Evolutionary conservation across 2,888 invertebrate genomes (phyloP), one percentile per base, ranked within the genome.

Genomic region (Vandiemenella viatica): DNA sequence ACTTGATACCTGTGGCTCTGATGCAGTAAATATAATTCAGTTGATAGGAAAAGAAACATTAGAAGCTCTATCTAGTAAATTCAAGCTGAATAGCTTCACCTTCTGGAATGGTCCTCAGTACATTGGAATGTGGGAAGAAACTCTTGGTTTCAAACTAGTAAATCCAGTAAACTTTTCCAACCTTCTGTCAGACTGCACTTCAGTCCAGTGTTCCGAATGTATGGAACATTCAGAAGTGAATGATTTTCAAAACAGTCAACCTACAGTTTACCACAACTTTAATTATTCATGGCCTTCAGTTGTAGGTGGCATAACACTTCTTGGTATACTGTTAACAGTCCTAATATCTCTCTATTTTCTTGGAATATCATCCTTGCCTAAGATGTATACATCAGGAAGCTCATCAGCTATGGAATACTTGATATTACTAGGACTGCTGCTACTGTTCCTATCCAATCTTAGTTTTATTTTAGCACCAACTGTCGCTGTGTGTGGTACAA

Each of bases 321-420:
- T 53, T 17, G 53, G 53, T 41, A 51, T 51, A 5, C 50, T 53
- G 26, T 20, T 51, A 23, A 51, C 51, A 4, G 38, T 53, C 16
- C 48, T 53, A 13, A 51, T 43, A n/a, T 46, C 51, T 20, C 19
- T 51, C 10, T 53, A 53, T 46, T 54, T 54, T 43, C 44, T 54
- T 16, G 50, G 50, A 17, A 50, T 50, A n/a, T 48, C 54, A 26
- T 50, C 54, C 8, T 16, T 53, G 1, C 51, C 53, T 17, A 53
- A 53, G 19, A 49, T 42, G 26, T 48, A 53, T 43, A 43, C 50
- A 17, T 41, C 50, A 19, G 51, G 48, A 21, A 53, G 49, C 23
- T 52, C 54, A 8, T 57, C 67, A 1, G 60, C 67, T n/a, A 57
- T 70, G 3, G 69, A 67, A 3, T 68, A 65, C 58, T 60, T 67